Conservation (phyloP, 1,140 invertebrate species). For the Sycophaga agraensis region DNA sequence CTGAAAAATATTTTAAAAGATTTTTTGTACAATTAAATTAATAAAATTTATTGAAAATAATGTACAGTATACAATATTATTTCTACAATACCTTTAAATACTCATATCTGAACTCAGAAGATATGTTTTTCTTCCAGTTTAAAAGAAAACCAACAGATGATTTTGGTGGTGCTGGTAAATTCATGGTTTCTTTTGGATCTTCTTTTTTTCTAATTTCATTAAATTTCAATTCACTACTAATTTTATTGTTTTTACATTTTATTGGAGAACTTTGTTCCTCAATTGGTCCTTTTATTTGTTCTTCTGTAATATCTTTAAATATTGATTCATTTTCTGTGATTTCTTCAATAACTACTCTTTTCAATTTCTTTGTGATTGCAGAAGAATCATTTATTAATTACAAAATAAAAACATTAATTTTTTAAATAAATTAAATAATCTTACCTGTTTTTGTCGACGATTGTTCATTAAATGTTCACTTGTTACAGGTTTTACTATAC, state of each 20-base stretch:
- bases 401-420: not conserved
- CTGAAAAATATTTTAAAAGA: constrained; percentile 43
- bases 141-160: constrained; percentile 63
- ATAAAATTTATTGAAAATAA: not conserved
- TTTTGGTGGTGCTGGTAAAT: constrained; percentile 46
- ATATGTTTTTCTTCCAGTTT: constrained; percentile 57
- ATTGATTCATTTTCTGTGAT: constrained; percentile 29
- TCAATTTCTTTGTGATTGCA: constrained; percentile 55
- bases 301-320: constrained; percentile 19
- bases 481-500: constrained; percentile 60
- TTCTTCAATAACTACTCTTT: constrained; percentile 59
- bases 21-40: no score
- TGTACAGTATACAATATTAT: not conserved
- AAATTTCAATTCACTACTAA: constrained; percentile 6
- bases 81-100: constrained; percentile 51
- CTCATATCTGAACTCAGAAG: constrained; percentile 43
- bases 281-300: not conserved
- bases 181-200: no score
- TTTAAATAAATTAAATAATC: constrained; percentile 21
- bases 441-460: constrained; percentile 65
- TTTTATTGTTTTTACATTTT: constrained; percentile 32
- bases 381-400: constrained; percentile 10
- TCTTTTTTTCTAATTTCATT: constrained; percentile 19
- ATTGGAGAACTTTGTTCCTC: constrained; percentile 35
- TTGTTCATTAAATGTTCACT: no score